Evolutionary conservation across 1,140 invertebrate species (phyloP), one percentile per base, ranked within the genome.

Genomic region (Pseudobourletiella spinata): DNA sequence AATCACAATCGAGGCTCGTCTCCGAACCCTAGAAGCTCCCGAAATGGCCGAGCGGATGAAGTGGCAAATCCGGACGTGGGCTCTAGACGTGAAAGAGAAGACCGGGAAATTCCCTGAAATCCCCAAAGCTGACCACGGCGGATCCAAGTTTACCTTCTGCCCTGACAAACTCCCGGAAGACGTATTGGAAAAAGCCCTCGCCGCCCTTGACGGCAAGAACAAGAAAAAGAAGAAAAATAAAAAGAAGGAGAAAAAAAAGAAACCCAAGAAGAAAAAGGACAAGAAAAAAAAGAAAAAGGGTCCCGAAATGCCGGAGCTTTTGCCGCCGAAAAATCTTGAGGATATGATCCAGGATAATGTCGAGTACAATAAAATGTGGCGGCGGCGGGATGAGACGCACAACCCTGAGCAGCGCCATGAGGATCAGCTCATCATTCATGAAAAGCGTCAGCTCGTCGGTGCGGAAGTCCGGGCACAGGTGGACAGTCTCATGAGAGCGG

Each of bases 61-160:
- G 72, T 86, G 85, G 71, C 88, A 95, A 77, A 82, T 95, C 26
- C 78, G 91, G 66, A 82, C 83, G 61, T 95, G 91, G 90, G 84
- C 92, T 8, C 82, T 84, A 63, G 82, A 85, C 44, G 88, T 84
- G 70, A 87, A 85, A 71, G 80, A 84, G 51, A 50, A 85, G 65
- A 89, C 87, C 24, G 89, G 88, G 28, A 91, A 89, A 76, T 86
- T 95, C 73, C 91, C 92, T 0, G 89, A 93, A 67, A 84, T 91
- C 70, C 91, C 92, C 3, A 84, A 87, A 16, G 88, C 86, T 57
- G 91, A 95, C 73, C 85, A 86, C 71, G 90, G 91, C 22, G 89
- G 91, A 1, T 94, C 91, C 1, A 78, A 85, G 65, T 77, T 86
- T 28, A 85, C 95, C 72, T 89, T 92, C 67, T 87, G 85, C 68